Base-by-base conservation (phyloP, 2,888 invertebrate genomes). In the Leptinotarsa rubiginosa region DNA sequence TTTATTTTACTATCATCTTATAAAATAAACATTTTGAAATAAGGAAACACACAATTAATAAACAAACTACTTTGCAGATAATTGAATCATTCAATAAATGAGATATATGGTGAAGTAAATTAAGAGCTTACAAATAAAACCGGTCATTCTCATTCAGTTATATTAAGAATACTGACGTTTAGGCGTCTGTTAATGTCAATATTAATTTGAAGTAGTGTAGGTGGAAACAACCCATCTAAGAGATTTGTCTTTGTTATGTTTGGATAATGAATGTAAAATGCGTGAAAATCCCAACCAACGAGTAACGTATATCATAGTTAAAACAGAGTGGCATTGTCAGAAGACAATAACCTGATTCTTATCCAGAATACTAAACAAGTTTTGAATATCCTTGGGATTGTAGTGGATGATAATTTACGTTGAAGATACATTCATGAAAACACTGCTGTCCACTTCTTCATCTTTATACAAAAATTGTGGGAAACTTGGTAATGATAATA, bases 161-260 rank as follows among this genome's bases (percentile, higher is more conserved):
- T 25, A 25, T 25, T 4, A 25, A 25, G 3, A 25, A 25, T 25
- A 4, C 25, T 25, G 25, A 25, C 16, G 59, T 31, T 4, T 62
- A 62, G 59, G 25, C 59, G 59, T 62, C 25, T 13, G 59, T 62
- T 62, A 62, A 62, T 62, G 31, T 31, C 59, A 25, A 62, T 16
- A 62, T 18, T 20, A 20, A 20, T 62, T 62, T 62, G 16, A 62
- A 22, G 59, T 25, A 31, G 59, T 62, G 59, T 62, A 62, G 59
- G 59, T 25, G 59, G 59, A 31, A 62, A 62, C 59, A 62, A 15
- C 22, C 59, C 31, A 62, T 62, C 59, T 22, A 3, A 62, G 59
- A 62, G 59, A 62, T 62, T 62, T 25, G 31, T 62, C 59, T 31
- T 31, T n/a, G 25, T 62, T 31, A 62, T n/a, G 59, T n/a, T 62